Base-by-base conservation (phyloP, 2,888 invertebrate genomes). In the Endotricha flammealis region DNA sequence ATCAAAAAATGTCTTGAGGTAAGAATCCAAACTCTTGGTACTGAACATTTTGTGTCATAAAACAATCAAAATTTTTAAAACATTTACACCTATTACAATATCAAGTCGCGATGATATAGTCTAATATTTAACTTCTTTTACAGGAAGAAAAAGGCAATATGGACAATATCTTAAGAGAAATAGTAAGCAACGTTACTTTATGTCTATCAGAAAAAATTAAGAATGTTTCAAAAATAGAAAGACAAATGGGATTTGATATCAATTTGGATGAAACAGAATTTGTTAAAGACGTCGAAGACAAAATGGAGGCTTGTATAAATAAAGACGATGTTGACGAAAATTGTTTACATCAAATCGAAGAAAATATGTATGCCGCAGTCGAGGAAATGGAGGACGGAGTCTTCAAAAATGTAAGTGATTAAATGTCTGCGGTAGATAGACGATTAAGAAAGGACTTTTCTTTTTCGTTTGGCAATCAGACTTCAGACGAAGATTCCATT, bases 1-100 rank as follows among this genome's bases (percentile, higher is more conserved):
- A 46, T 65, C 2, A 57, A 58, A 41, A 39, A 55, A 45, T 75
- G 75, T 49, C 36, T 68, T 13, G 29, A 57, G 35, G 75, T 73
- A 59, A 51, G 54, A 47, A 11, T 24, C 13, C n/a, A n/a, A n/a
- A n/a, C n/a, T n/a, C n/a, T n/a, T n/a, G n/a, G n/a, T n/a, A n/a
- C n/a, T n/a, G n/a, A n/a, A n/a, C n/a, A n/a, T n/a, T n/a, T n/a
- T n/a, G n/a, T n/a, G n/a, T n/a, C n/a, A n/a, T n/a, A n/a, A n/a
- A n/a, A n/a, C n/a, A n/a, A n/a, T n/a, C n/a, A n/a, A n/a, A n/a
- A n/a, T n/a, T n/a, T n/a, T n/a, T n/a, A n/a, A n/a, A n/a, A n/a
- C n/a, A n/a, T n/a, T n/a, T n/a, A n/a, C n/a, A n/a, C n/a, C n/a
- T n/a, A n/a, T n/a, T n/a, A n/a, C n/a, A n/a, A n/a, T n/a, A n/a